These are phyloP conservation scores for Erethizon dorsatum DNA, from an alignment of 2,797 vertebrate genomes.

Conservation along the genomic window DNA sequence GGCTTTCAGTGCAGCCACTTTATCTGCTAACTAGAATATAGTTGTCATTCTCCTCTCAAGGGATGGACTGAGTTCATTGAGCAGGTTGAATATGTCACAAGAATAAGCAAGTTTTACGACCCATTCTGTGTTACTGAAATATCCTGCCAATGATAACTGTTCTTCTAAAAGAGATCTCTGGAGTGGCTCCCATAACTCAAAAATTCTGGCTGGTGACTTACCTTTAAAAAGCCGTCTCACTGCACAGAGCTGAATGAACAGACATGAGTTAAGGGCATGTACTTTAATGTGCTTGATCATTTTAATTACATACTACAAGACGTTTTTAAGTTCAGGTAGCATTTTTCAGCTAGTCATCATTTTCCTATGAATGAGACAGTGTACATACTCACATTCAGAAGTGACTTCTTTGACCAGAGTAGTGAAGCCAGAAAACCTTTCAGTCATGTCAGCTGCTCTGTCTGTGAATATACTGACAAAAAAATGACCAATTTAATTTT, in stretches of 20 bases:
- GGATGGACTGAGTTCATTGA: neutral
- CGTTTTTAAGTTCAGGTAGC: neutral
- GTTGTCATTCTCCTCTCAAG: neutral
- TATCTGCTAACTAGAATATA: neutral
- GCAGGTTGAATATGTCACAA: neutral
- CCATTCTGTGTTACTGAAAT: neutral
- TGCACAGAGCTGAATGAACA: neutral
- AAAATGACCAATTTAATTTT: neutral
- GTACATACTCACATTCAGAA: neutral
- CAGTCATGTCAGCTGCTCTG: neutral
- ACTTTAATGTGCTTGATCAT: neutral
- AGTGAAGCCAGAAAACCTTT: neutral
- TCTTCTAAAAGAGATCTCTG: neutral
- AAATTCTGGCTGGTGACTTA: neutral
- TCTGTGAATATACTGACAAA: neutral
- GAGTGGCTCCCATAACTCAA: neutral
- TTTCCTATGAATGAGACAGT: neutral
- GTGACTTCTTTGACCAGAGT: neutral
- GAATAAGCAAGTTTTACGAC: neutral
- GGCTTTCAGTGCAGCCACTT: neutral
- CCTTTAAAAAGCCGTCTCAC: neutral
- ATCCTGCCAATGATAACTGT: neutral
- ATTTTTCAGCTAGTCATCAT: neutral
- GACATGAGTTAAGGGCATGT: neutral
- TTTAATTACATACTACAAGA: neutral